Base-by-base conservation (phyloP, 2,797 vertebrate genomes). In the Distichodus sexfasciatus region DNA sequence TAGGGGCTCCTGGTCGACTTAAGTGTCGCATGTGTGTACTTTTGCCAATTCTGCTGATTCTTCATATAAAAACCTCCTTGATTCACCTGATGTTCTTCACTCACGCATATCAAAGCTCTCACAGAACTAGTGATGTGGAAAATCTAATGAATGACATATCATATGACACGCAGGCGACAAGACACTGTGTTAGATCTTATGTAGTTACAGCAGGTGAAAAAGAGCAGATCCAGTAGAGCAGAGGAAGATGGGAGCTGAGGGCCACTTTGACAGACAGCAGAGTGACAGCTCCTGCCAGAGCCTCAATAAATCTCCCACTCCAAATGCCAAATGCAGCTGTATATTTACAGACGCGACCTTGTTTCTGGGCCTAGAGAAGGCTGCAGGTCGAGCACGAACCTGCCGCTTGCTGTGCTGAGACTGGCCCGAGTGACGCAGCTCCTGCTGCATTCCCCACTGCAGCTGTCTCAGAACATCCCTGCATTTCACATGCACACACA, bases 331-430 rank as follows among this genome's bases (percentile, higher is more conserved):
- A n/a, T 24, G 8, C 24, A 7, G 58, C 28, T 1, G 64, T 78
- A 66, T 71, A 76, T 78, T 78, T 78, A 78, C 72, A 68, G 50
- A 31, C 40, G 11, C 28, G 67, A 73, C 75, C 72, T 77, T 77
- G 69, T 62, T 66, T 68, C 55, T 23, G 31, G 44, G 46, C 48
- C 50, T 67, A 21, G 53, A 62, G 61, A 58, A 28, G 19, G 21
- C 55, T 46, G 67, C 70, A 46, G 65, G 67, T 76, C 19, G 24
- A 10, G 31, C 60, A 71, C 41, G 35, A 60, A 33, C 53, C 53
- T 28, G 43, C 57, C n/a, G 19, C 9, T n/a, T 31, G 53, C 47
- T 69, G 24, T 11, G n/a, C n/a, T 64, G 1, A 28, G 40, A 29
- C 41, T 44, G 63, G n/a, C n/a, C n/a, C n/a, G n/a, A n/a, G n/a